Conservation (phyloP, 2,113 vertebrate species). For the Embiotoca jacksoni region DNA sequence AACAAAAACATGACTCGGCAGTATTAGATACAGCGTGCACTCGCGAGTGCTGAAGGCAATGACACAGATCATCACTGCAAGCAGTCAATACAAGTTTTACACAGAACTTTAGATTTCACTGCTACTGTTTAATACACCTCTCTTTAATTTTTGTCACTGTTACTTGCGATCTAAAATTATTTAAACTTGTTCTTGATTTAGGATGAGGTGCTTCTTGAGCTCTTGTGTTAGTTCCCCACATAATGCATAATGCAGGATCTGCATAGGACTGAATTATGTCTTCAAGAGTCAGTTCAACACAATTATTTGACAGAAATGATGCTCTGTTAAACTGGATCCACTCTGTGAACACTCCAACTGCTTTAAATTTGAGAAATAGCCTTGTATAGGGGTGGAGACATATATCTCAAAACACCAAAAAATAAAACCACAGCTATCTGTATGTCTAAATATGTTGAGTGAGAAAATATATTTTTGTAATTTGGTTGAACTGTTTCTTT, state of each 20-base stretch:
- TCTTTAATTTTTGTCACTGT: background rate
- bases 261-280: no score
- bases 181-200: background rate
- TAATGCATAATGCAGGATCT: no score
- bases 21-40: background rate
- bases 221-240: no score
- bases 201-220: no score
- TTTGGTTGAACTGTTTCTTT: slow-evolving; percentile 8
- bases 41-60: background rate
- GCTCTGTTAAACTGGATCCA: no score
- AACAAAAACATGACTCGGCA: background rate
- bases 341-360: no score
- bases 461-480: background rate
- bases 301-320: no score
- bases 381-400: background rate
- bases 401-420: background rate
- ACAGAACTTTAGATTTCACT: background rate
- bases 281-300: no score
- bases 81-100: background rate
- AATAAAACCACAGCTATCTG: background rate
- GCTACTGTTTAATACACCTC: background rate
- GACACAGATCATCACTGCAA: background rate
- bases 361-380: background rate
- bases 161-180: background rate
- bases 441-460: background rate